Evolutionary conservation across 2,888 invertebrate species (phyloP).

Genomic region (Pachycephus smyrnensis): DNA sequence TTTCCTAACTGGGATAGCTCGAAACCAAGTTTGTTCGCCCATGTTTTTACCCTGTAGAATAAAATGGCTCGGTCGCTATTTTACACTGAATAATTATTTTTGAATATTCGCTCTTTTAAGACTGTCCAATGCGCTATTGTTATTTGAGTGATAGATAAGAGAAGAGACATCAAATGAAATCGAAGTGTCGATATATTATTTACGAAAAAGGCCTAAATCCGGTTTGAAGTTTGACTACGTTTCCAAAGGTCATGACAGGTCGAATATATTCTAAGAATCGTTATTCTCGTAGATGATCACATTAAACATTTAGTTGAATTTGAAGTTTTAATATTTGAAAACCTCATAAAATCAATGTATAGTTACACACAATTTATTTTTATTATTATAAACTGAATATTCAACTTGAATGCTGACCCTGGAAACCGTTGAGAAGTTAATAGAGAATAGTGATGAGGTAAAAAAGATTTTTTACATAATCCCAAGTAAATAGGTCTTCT

Average conservation of each 20-base stretch:
- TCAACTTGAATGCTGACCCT: neutral
- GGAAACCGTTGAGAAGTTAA: neutral
- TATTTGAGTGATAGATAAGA: constrained; percentile 29
- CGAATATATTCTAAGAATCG: neutral
- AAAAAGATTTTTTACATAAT: constrained; percentile 58
- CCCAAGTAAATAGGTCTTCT: constrained; percentile 15
- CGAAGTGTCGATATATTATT: neutral
- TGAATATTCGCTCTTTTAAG: neutral
- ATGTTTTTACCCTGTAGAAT: constrained; percentile 77
- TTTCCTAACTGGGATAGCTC: constrained; percentile 85
- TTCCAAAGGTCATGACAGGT: neutral
- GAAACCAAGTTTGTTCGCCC: constrained; percentile 85
- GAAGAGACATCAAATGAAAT: constrained; percentile 44
- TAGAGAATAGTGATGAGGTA: constrained; percentile 3
- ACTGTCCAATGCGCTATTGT: constrained; percentile 35
- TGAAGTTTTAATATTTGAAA: neutral
- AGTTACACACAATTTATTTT: neutral
- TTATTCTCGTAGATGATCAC: neutral
- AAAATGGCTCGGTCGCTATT: neutral
- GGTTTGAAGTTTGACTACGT: neutral
- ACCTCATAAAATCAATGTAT: neutral
- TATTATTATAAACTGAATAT: neutral
- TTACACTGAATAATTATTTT: neutral
- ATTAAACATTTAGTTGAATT: neutral
- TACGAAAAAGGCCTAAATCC: neutral